These are phyloP conservation scores for Mantis religiosa DNA, from an alignment of 2,888 invertebrate species.

Conservation along the genomic window DNA sequence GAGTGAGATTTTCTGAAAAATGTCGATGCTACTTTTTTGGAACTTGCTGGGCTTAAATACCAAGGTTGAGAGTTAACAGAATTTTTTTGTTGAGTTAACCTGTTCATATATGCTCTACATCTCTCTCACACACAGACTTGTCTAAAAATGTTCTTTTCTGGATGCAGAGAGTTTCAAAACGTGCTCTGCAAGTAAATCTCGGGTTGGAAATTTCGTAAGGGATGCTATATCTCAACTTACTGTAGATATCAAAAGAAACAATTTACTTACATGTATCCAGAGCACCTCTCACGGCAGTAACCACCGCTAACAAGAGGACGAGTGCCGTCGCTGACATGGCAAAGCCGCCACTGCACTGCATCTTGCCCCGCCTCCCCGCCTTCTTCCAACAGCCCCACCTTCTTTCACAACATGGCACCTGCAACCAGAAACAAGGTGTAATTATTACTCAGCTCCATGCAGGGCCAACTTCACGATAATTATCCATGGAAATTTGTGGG, in stretches of 20 bases:
- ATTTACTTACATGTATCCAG: slow-evolving; percentile 23
- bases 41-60: no score
- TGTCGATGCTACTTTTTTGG: no score
- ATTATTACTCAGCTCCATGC: not conserved
- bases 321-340: slow-evolving; percentile 12
- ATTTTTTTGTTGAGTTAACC: no score
- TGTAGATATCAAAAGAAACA: not conserved
- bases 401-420: slow-evolving; percentile 9
- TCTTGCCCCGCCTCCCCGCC: not conserved
- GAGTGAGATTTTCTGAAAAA: no score
- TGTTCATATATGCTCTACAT: no score
- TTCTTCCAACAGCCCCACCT: not conserved
- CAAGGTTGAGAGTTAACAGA: no score
- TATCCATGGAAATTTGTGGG: not conserved
- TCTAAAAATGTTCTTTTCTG: no score
- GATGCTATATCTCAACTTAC: no score
- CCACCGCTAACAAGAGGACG: not conserved
- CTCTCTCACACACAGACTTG: no score
- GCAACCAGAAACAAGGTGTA: not conserved
- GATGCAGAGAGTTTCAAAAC: no score
- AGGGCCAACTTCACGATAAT: not conserved
- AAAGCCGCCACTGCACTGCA: not conserved
- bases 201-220: no score
- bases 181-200: no score
- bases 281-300: not conserved